Evolutionary conservation across 2,888 invertebrate species (phyloP), one percentile per base, ranked within the genome.

Genomic region (Campoplex capitator): DNA sequence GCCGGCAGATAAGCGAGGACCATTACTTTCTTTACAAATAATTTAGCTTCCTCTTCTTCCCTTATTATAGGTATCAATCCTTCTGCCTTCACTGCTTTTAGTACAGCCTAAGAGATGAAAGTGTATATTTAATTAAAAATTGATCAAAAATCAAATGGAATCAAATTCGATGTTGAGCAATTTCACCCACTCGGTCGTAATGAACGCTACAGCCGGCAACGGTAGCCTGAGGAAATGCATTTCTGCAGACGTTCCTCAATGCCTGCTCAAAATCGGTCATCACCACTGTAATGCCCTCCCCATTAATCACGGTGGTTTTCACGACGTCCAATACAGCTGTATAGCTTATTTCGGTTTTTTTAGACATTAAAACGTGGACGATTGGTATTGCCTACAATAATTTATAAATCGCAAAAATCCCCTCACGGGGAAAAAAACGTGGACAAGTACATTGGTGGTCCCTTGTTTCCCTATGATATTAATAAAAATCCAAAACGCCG

Each of bases 1-100:
- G 83, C 74, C 6, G 86, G 86, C 68, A 84, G 73, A 56, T 77
- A 84, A 8, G 86, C 83, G 32, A 86, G 65, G 16, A 80, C 86
- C 84, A 84, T 86, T 1, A 84, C 38, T 68, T 81, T 84, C 67
- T 79, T 80, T 7, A 77, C 0, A 48, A 86, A 86, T 35, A 81
- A 13, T 71, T 80, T 84, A 0, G 67, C 86, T 6, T n/a, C 71
- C 51, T 54, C 67, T 18, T 78, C 38, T 16, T 45, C 58, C 62
- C 75, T 42, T 3, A 83, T 48, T 6, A 75, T 11, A 0, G 51
- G 71, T 42, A 38, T 32, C n/a, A 76, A n/a, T 0, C 11, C 18
- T 18, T 48, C 11, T 9, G n/a, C 62, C 32, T 76, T 76, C 3
- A 32, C 48, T 65, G 65, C 65, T 48, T 45, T 76, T 0, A 76